Evolutionary conservation across 2,888 invertebrate genomes (phyloP).

Genomic region (Vannuccia rotundouncinata): DNA sequence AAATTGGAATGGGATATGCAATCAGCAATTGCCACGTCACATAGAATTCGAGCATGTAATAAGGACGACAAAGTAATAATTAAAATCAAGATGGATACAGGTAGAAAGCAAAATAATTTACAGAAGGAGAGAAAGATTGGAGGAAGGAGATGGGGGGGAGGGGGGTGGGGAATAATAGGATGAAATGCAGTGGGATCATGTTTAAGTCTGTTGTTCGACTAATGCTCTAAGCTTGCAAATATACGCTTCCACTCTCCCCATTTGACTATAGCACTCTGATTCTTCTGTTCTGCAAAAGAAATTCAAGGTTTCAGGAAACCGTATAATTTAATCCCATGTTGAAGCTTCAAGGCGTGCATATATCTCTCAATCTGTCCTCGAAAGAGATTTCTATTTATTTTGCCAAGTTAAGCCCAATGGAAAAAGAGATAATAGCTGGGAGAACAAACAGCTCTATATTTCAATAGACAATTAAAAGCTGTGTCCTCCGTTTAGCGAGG

Average conservation of each 20-base stretch:
- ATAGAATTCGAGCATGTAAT: neutral
- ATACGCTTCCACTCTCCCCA: neutral
- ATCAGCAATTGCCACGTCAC: neutral
- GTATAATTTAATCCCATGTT: constrained; percentile 19
- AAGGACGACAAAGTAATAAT: neutral
- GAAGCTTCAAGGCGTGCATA: neutral
- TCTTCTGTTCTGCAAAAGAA: neutral
- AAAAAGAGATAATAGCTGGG: constrained; percentile 7
- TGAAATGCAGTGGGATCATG: neutral
- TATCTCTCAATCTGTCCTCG: neutral
- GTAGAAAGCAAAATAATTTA: neutral
- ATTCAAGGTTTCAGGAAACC: neutral
- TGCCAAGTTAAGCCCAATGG: neutral
- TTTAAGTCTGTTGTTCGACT: neutral
- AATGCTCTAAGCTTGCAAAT: neutral
- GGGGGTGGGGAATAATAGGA: neutral
- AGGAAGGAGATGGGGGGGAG: neutral
- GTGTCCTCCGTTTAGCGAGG: too few species aligned
- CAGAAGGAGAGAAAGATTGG: neutral
- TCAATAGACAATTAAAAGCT: constrained; percentile 11
- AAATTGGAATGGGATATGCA: too few species aligned
- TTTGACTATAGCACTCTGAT: neutral
- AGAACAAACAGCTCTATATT: neutral
- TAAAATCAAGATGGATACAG: neutral
- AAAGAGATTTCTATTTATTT: neutral